Evolutionary conservation across 2,888 invertebrate species (phyloP), one percentile per base, ranked within the genome.

Genomic region (Andrena dorsata): DNA sequence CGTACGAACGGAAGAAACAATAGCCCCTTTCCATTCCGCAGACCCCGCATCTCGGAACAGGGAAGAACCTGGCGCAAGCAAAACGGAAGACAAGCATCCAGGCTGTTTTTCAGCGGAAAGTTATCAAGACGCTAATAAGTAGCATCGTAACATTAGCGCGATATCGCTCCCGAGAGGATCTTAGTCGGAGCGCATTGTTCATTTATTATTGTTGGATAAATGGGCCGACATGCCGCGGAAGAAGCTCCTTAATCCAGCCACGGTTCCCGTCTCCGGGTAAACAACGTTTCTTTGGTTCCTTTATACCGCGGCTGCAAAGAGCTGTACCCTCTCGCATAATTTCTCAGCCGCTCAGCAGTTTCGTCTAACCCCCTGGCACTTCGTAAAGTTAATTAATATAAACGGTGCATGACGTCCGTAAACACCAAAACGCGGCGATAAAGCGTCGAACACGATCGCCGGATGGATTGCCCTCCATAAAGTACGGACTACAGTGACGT

Each of bases 361-460:
- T 23, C 61, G 65, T 28, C 35, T 56, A 47, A 70, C 32, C 13
- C 63, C 63, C 8, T 16, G 71, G 63, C 66, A 47, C 70, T 13
- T 69, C 32, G 58, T 76, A 76, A 82, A 76, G 71, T 76, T 82
- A 80, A 82, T 82, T 80, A 82, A 80, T 80, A 76, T 68, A 75
- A 76, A 63, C 71, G 64, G 26, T 53, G 41, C 61, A 66, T 16
- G 47, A 66, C 60, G 49, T 16, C 35, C 61, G 30, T 75, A 51
- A 68, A 74, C 75, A 26, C 23, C 41, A 26, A 72, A 74, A 47
- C 61, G 49, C n/a, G 5, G 41, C 64, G 72, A 79, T 78, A 74
- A 74, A 70, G 1, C 30, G 58, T n/a, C 10, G 35, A 20, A 20
- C 65, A 65, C 58, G 69, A 81, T 65, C 53, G 28, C 23, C 8